A percentile compares a stretch with the other conserved stretches of the same genome.
phyloP scores from a whole-genome alignment of 2,797 vertebrate species.

The Lagorchestes hirsutus region DNA sequence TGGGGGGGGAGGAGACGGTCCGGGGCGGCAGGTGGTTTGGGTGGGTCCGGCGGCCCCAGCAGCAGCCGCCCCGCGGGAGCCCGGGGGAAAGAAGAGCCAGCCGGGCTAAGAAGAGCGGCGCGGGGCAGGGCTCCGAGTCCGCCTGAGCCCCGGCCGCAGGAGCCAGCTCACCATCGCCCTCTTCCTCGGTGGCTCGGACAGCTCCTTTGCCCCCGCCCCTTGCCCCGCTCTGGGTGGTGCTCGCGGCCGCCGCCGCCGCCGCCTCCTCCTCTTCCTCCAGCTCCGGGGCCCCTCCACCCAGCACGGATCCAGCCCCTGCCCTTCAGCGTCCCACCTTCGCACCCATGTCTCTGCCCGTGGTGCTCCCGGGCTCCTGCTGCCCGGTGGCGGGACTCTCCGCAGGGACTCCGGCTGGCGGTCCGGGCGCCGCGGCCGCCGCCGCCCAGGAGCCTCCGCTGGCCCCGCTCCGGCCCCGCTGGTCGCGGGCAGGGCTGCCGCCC shows the following conservation, averaged over 20 bases:
- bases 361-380: slow-evolving; percentile 90
- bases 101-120: not conserved
- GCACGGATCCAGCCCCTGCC: slow-evolving; percentile 48
- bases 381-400: slow-evolving; percentile 83
- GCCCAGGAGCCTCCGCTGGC: slow-evolving; percentile 69
- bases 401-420: slow-evolving; percentile 65
- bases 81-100: too few species aligned
- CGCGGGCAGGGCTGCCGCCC: slow-evolving; percentile 68
- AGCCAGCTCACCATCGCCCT: slow-evolving; percentile 17
- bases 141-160: not conserved
- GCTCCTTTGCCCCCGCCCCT: not conserved
- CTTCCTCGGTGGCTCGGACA: not conserved
- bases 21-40: not conserved
- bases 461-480: slow-evolving; percentile 79
- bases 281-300: slow-evolving; percentile 41
- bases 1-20: not conserved
- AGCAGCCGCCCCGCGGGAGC: not conserved
- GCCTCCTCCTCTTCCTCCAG: slow-evolving; percentile 48
- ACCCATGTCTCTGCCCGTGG: slow-evolving; percentile 87
- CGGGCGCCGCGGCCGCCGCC: slow-evolving; percentile 58
- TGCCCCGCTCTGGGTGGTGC: not conserved
- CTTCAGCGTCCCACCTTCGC: slow-evolving; percentile 33
- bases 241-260: not conserved
- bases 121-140: not conserved
- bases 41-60: too few species aligned